These are phyloP conservation scores for Rhizoglyphus robini DNA, from an alignment of 1,140 invertebrate species.

Conservation along the genomic window DNA sequence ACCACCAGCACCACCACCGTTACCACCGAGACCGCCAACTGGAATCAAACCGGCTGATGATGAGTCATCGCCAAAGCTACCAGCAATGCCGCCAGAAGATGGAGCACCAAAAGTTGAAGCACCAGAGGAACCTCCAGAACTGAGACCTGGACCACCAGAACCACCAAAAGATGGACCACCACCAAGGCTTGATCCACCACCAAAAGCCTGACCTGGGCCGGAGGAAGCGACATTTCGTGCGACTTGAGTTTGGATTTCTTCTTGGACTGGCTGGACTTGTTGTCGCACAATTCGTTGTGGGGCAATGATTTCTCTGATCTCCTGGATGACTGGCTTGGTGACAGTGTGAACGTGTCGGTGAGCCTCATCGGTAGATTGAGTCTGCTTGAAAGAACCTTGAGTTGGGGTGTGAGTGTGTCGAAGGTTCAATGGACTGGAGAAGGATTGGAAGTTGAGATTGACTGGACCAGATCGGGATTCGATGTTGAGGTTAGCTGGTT, in stretches of 20 bases:
- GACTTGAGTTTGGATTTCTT: not conserved
- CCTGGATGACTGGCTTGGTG: not conserved
- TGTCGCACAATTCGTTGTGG: not conserved
- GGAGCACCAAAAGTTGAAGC: no score
- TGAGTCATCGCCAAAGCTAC: no score
- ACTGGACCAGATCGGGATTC: not conserved
- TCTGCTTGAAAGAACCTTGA: not conserved
- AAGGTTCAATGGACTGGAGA: not conserved
- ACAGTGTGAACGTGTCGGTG: constrained; percentile 2
- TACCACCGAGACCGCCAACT: not conserved
- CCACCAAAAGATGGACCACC: not conserved
- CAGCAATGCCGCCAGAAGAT: no score
- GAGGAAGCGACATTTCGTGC: not conserved
- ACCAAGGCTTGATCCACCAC: no score
- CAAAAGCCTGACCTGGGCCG: no score
- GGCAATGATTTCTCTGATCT: not conserved
- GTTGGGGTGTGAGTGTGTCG: not conserved
- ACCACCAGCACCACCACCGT: not conserved
- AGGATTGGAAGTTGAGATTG: not conserved
- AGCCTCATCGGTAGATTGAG: not conserved
- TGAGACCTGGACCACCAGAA: no score
- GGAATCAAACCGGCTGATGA: no score
- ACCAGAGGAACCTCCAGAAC: no score
- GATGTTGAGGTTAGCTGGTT: not conserved
- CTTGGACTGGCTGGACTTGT: not conserved